Percentiles rank a stretch among this genome's conserved stretches.
phyloP scores from a whole-genome alignment of 2,797 vertebrate genomes.

The Acropternis orthonyx region DNA sequence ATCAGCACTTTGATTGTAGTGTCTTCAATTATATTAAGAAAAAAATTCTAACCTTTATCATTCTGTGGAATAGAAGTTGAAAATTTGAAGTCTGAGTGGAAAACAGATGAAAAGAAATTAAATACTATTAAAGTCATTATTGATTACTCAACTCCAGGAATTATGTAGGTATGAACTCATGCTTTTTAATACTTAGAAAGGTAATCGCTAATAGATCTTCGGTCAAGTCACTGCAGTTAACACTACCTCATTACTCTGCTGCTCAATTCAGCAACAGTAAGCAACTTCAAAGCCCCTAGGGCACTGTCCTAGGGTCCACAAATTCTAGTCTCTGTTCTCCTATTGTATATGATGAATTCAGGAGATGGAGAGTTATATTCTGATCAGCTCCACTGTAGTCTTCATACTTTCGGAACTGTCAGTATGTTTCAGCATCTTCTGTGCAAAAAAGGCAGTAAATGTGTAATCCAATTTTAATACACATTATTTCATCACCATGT shows the following conservation, averaged over 20 bases:
- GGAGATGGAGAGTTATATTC: background rate
- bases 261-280: background rate
- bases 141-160: background rate
- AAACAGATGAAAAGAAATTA: background rate
- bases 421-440: background rate
- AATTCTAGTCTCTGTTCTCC: background rate
- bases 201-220: background rate
- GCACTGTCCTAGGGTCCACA: background rate
- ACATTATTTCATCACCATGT: background rate
- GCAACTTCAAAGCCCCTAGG: background rate
- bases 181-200: background rate
- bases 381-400: background rate
- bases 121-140: background rate
- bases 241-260: background rate
- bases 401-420: background rate
- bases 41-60: conserved; percentile 15
- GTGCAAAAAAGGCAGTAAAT: background rate
- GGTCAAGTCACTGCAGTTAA: background rate
- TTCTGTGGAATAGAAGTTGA: background rate
- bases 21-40: conserved; percentile 30
- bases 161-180: background rate
- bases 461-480: background rate
- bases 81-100: background rate
- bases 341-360: background rate
- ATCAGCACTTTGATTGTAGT: conserved; percentile 59